phyloP scores from a whole-genome alignment of 2,797 vertebrate genomes.

The Trichosurus vulpecula region DNA sequence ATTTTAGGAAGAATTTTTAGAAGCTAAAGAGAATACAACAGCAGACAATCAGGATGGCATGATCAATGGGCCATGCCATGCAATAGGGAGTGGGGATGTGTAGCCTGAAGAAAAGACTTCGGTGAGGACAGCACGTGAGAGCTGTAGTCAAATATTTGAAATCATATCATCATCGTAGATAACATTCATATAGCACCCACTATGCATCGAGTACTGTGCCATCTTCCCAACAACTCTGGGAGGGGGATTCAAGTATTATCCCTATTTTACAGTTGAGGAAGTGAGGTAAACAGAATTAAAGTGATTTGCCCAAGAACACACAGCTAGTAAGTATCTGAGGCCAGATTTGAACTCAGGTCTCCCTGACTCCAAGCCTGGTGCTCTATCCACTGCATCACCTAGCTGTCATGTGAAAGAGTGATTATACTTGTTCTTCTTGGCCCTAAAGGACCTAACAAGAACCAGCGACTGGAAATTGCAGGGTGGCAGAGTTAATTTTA shows the following conservation, averaged over 20 bases:
- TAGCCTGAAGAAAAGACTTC: neutral
- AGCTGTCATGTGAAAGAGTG: neutral
- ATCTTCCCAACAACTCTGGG: neutral
- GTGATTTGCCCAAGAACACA: neutral
- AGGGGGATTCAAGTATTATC: neutral
- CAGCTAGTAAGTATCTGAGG: neutral
- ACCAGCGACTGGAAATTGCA: neutral
- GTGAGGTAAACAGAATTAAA: neutral
- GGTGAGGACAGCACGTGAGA: neutral
- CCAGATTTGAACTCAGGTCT: neutral
- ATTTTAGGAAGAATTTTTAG: neutral
- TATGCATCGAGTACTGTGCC: neutral
- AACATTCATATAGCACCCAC: constrained; percentile 2
- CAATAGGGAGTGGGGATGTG: neutral
- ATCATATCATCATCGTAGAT: neutral
- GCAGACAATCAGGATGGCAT: neutral
- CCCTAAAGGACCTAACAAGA: neutral
- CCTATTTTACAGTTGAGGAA: neutral
- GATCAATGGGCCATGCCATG: neutral
- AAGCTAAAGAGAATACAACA: neutral
- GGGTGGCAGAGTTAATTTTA: neutral
- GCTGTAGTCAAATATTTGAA: neutral
- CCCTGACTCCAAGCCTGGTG: neutral
- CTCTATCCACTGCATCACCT: neutral
- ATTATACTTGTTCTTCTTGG: neutral